Conservation (phyloP, 2,113 vertebrate species). For the Cichladusa arquata region DNA sequence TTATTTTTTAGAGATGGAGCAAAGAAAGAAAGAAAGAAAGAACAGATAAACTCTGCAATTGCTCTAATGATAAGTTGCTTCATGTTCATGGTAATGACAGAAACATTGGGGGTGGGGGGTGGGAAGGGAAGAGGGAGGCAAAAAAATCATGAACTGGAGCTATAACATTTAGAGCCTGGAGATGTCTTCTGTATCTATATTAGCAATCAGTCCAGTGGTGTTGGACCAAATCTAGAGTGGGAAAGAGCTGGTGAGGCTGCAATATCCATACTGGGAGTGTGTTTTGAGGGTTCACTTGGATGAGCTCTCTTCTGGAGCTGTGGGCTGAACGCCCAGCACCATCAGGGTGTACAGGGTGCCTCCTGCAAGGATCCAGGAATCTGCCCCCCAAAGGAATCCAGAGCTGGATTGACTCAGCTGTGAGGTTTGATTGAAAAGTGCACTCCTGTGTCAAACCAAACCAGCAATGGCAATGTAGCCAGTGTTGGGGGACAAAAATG, state of each 20-base stretch:
- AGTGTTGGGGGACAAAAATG: fast-evolving
- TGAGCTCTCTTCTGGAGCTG: neutral
- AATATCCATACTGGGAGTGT: neutral
- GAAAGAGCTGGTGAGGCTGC: neutral
- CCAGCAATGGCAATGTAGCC: neutral
- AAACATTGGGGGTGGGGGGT: neutral
- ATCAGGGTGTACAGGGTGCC: neutral
- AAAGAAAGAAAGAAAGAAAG: neutral
- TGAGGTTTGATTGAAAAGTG: neutral
- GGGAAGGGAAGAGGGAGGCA: fast-evolving
- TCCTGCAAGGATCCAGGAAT: neutral
- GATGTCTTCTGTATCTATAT: neutral
- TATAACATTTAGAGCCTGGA: neutral
- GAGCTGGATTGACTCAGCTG: neutral
- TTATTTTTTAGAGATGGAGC: neutral
- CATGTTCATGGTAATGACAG: neutral
- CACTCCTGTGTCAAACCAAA: neutral
- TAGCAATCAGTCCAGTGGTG: neutral
- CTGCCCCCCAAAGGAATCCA: neutral
- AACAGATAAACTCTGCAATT: neutral
- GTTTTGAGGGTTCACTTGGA: neutral
- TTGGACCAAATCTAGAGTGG: neutral
- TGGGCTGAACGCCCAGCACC: neutral
- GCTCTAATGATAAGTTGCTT: neutral
- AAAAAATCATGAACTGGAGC: neutral